These are phyloP conservation scores for Strix aluco DNA, from an alignment of 2,113 vertebrate species.

Conservation along the genomic window DNA sequence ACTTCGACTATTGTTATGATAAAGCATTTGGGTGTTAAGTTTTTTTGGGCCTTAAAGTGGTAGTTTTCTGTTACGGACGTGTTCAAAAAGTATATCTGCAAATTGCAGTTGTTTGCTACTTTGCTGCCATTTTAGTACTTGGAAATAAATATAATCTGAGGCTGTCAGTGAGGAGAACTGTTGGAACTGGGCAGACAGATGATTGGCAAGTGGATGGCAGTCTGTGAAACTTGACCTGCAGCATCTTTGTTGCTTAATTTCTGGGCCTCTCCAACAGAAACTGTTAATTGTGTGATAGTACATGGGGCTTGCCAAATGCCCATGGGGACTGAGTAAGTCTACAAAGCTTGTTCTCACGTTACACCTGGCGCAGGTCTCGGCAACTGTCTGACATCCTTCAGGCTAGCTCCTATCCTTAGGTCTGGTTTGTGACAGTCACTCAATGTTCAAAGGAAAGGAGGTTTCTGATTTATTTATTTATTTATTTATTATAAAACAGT, in stretches of 20 bases:
- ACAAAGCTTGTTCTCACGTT: not conserved
- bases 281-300: not conserved
- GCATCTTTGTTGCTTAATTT: not conserved
- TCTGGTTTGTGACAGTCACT: not conserved
- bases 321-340: not conserved
- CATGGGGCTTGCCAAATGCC: not conserved
- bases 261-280: not conserved
- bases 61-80: not conserved
- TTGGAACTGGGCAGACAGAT: not conserved
- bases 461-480: not conserved
- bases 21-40: not conserved
- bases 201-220: not conserved
- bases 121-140: not conserved
- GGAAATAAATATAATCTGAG: not conserved
- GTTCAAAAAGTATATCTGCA: not conserved
- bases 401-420: not conserved
- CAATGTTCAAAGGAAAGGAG: not conserved
- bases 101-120: not conserved
- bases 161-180: not conserved
- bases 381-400: not conserved
- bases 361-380: accelerated
- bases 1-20: not conserved
- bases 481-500: not conserved
- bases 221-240: not conserved
- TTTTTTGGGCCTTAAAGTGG: not conserved